Evolutionary conservation across 2,888 invertebrate species (phyloP), one percentile per base, ranked within the genome.

Genomic region (Zele albiditarsus): DNA sequence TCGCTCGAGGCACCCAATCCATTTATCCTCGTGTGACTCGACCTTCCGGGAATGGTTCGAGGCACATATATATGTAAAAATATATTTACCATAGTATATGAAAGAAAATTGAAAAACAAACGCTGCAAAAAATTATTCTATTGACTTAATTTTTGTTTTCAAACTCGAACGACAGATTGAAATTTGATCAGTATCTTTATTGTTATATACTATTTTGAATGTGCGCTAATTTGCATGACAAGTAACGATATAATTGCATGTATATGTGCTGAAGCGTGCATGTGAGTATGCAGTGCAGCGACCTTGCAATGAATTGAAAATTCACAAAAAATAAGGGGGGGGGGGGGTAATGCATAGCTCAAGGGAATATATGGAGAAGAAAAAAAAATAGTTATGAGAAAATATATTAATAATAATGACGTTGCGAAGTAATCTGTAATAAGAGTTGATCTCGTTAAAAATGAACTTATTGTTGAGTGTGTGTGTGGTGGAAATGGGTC

Each of bases 391-490:
- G 0, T 12, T 38, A 53, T 46, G n/a, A 23, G 28, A 31, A n/a
- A 33, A 33, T 63, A n/a, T 33, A 20, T 63, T 63, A 63, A 33
- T 63, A 31, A 33, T 12, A 63, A 33, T 33, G 14, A 60, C 16
- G 28, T 60, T 60, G 60, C n/a, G 28, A 33, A 25, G 23, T 66
- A 23, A 60, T 27, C 46, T 14, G 46, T 46, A 66, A 66, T 66
- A 46, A 58, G 38, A 69, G 58, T 57, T 33, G 69, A 69, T 69
- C 58, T 69, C 23, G 69, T 69, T 69, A 71, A 49, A 27, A 71
- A 28, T 60, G 20, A 71, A 60, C 71, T 62, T n/a, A 38, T 42
- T 71, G 65, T 38, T 65, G 14, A 38, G 20, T 38, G 33, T 14
- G 20, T n/a, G 31, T 38, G 23, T 23, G 14, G 20, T 31, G n/a